Base-by-base conservation (phyloP, 2,113 vertebrate species). In the Cyprinodon tularosa region DNA sequence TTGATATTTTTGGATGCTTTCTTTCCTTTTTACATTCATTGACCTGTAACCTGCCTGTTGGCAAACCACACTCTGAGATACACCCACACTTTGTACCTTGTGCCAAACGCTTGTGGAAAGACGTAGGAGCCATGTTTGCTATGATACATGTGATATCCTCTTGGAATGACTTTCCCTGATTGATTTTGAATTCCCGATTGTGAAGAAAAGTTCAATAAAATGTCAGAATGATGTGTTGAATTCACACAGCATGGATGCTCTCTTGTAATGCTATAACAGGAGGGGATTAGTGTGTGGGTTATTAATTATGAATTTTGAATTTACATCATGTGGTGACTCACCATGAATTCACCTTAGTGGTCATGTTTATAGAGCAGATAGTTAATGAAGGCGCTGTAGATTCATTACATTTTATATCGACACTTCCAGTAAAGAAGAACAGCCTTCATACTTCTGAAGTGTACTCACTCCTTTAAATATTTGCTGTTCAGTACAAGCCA, bases 1-100 rank as follows among this genome's bases (percentile, higher is more conserved):
- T 77, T 91, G 88, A 88, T 88, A 86, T 89, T 90, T 90, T 81
- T 76, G 67, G 84, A 88, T 68, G 77, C 78, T 81, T 61, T 71
- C 71, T 77, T 86, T 82, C 72, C 70, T 87, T 86, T 83, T 78
- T 76, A 86, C 77, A 88, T 82, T 76, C 47, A 83, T 82, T 88
- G 84, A 87, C 81, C 87, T 84, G 45, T 74, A 82, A 77, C 84
- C 76, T 42, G 67, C 77, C 72, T 88, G 78, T 69, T 85, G 88
- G 81, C 60, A 83, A 64, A 84, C 82, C 77, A 84, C 72, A 73
- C 77, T 82, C 70, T 37, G 66, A 74, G 85, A 60, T 72, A 74
- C 82, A 62, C 82, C 84, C 85, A 91, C 82, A 66, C 77, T 78
- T 75, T 90, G 80, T 90, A 74, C 45, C 74, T 83, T 84, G 82